Evolutionary conservation across 2,888 invertebrate genomes (phyloP).

Genomic region (Aporophyla nigra): DNA sequence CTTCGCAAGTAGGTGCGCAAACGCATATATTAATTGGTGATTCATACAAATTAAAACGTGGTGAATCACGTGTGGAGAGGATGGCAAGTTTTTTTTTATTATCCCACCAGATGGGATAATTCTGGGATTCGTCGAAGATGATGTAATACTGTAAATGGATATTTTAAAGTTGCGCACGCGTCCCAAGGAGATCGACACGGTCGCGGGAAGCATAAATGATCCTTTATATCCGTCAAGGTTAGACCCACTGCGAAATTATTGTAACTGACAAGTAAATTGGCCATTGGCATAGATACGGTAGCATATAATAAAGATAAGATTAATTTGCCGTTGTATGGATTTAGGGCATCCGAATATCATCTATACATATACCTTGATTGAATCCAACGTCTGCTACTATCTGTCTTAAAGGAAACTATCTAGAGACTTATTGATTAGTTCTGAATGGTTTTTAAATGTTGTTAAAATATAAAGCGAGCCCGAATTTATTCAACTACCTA

Average conservation of each 20-base stretch:
- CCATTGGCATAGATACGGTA: conserved; percentile 60
- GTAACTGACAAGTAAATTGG: conserved; percentile 63
- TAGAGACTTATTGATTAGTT: background rate
- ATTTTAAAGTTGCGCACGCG: conserved; percentile 43
- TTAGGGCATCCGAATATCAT: conserved; percentile 43
- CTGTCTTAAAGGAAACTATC: background rate
- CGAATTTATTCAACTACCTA: background rate
- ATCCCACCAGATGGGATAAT: conserved; percentile 63
- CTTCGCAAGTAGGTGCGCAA: conserved; percentile 51
- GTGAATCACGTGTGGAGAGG: conserved; percentile 76
- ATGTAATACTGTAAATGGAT: conserved; percentile 74
- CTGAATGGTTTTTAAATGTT: background rate
- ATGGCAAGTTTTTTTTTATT: conserved; percentile 65
- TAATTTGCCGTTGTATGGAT: conserved; percentile 42
- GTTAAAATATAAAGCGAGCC: background rate
- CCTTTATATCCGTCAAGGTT: conserved; percentile 62
- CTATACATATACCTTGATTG: conserved; percentile 16
- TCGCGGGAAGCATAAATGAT: conserved; percentile 52
- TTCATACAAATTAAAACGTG: conserved; percentile 73
- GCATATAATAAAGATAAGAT: conserved; percentile 60
- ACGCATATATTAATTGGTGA: conserved; percentile 73
- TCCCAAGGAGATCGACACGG: conserved; percentile 48
- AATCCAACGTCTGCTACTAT: conserved; percentile 21
- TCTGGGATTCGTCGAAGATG: conserved; percentile 71
- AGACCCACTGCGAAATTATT: conserved; percentile 59